Evolutionary conservation across 1,140 invertebrate genomes (phyloP).

Genomic region (Drosophila nigromelanica): DNA sequence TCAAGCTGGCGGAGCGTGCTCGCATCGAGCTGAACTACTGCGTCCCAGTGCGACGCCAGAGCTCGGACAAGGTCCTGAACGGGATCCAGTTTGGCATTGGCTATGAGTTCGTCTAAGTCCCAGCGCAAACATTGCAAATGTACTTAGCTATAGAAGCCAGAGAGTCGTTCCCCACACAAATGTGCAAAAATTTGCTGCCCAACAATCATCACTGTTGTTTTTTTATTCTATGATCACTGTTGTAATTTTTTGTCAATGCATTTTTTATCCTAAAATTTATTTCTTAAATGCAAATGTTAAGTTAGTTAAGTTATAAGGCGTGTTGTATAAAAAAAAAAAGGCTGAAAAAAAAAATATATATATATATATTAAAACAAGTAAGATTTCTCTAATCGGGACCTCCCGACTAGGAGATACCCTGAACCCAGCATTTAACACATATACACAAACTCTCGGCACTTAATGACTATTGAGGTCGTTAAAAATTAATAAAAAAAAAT

Average conservation of each 20-base stretch:
- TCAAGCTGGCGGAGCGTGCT: constrained; percentile 79
- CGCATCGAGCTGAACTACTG: constrained; percentile 83
- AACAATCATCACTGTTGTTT: constrained; percentile 34
- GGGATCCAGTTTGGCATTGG: constrained; percentile 84
- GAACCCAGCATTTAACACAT: no score
- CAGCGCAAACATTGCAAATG: constrained; percentile 7
- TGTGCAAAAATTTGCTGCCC: constrained; percentile 6
- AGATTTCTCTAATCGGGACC: no score
- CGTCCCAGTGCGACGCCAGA: constrained; percentile 62
- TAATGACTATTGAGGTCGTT: no score
- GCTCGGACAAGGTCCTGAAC: constrained; percentile 54
- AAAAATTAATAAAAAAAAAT: no score
- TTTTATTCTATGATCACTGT: constrained; percentile 37
- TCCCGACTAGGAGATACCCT: no score
- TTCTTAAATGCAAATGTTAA: constrained; percentile 46
- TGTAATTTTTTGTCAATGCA: constrained; percentile 69
- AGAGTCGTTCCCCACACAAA: constrained; percentile 51
- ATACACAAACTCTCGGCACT: no score
- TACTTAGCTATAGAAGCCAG: constrained; percentile 50
- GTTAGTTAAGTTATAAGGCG: constrained; percentile 66
- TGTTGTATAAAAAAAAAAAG: constrained; percentile 57
- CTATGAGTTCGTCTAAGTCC: constrained; percentile 77
- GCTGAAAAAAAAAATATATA: constrained; percentile 31
- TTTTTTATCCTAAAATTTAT: constrained; percentile 64
- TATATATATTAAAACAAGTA: background rate